Base-by-base conservation (phyloP, 2,113 vertebrate genomes). In the Pollachius pollachius region DNA sequence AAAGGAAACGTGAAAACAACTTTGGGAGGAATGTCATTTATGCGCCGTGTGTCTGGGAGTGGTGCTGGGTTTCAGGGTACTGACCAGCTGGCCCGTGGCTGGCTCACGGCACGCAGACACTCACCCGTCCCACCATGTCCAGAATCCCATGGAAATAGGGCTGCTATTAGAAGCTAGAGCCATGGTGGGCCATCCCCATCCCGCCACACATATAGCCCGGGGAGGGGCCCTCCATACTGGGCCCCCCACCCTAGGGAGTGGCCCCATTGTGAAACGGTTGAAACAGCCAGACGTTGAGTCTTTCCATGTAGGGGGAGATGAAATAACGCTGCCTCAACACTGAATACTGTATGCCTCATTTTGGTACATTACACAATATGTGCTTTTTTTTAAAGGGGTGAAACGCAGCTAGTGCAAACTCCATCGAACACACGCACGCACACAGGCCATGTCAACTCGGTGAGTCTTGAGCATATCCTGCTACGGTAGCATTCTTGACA, bases 101-200 rank as follows among this genome's bases (percentile, higher is more conserved):
- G 41, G 41, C 41, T 13, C 70, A 84, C 64, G 69, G 76, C 72
- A 52, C 54, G 19, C 64, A 8, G 78, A 84, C 85, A 80, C 80
- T 79, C 71, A 41, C 81, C 76, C 73, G 78, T 75, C 68, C 81
- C 68, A 83, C 91, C 85, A 87, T 88, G 85, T 77, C 76, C 78
- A 72, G 77, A 88, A 90, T 90, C 88, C 84, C 78, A 86, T 88
- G 69, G 87, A 90, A 92, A 91, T 91, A 91, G 89, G 88, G 71
- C 58, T 88, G 79, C 89, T 92, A 91, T 85, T 92, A 90, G 88
- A 89, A 89, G 90, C 80, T n/a, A 48, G 8, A 21, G 64, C 64
- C 52, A 21, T 3, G 30, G 30, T 34, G 63, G 0, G 27, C 70
- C 79, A 79, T 72, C 73, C 52, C 74, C 59, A 80, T 83, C 88